A percentile compares a stretch with the other conserved stretches of the same genome.
phyloP scores from a whole-genome alignment of 2,888 invertebrate species.

The Xiphydria camelus region DNA sequence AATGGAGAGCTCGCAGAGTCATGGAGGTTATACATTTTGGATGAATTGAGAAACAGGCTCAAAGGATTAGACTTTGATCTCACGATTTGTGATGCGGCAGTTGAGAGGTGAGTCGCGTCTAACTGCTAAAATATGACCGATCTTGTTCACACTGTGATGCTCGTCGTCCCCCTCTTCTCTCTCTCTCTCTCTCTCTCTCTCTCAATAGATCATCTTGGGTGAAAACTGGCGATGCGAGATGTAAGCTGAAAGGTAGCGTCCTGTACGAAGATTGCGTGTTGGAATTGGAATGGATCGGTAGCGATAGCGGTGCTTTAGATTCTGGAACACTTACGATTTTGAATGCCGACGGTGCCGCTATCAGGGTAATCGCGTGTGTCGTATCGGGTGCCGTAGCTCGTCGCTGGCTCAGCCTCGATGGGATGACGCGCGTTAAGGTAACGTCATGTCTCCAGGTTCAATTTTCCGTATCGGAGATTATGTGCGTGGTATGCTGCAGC shows the following conservation, averaged over 20 bases:
- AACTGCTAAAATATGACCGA: not conserved
- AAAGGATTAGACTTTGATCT: slow-evolving; percentile 60
- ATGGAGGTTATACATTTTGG: slow-evolving; percentile 77
- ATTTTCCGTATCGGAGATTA: slow-evolving; percentile 76
- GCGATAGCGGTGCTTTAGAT: slow-evolving; percentile 65
- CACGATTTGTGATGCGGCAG: slow-evolving; percentile 72
- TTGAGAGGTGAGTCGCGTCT: slow-evolving; percentile 67
- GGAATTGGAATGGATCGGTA: slow-evolving; percentile 81
- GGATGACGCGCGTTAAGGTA: no score
- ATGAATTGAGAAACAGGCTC: slow-evolving; percentile 67
- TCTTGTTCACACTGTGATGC: no score
- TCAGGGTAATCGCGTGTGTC: no score
- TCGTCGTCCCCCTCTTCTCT: no score
- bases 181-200: no score
- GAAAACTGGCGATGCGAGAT: slow-evolving; percentile 79
- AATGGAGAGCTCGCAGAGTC: slow-evolving; percentile 71
- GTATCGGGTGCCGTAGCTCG: no score
- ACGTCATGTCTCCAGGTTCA: no score
- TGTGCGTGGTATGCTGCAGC: slow-evolving; percentile 75
- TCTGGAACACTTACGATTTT: slow-evolving; percentile 77
- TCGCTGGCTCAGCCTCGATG: no score
- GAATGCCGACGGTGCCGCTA: slow-evolving; percentile 76
- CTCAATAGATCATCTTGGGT: slow-evolving; percentile 81
- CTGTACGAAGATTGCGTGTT: slow-evolving; percentile 76
- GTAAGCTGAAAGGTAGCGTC: slow-evolving; percentile 57